Percentiles rank a stretch among this genome's conserved stretches.
phyloP scores from a whole-genome alignment of 2,888 invertebrate genomes.

The Papilio gigon region DNA sequence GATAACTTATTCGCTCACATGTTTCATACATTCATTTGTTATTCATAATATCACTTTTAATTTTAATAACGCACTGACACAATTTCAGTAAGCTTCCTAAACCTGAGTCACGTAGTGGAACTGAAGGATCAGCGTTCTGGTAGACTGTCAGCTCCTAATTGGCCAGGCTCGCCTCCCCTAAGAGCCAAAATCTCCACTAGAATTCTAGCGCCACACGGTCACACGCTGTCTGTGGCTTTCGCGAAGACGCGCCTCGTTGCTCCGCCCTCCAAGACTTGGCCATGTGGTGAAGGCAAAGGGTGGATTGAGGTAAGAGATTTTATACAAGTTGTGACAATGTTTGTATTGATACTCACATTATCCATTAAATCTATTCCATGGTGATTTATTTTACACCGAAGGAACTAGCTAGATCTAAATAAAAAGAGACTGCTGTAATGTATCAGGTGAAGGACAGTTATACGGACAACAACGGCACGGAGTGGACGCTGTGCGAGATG shows the following conservation, averaged over 20 bases:
- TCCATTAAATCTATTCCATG: background rate
- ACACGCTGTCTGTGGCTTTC: constrained; percentile 64
- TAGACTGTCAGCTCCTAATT: constrained; percentile 66
- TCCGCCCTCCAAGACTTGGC: constrained; percentile 48
- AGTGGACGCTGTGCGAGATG: constrained; percentile 85
- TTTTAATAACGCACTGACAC: background rate
- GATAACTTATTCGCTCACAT: background rate
- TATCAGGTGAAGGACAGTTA: constrained; percentile 85
- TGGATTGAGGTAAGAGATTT: constrained; percentile 76
- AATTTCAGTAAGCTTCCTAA: constrained; percentile 64
- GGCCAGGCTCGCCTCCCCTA: constrained; percentile 63
- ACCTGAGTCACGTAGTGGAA: constrained; percentile 64
- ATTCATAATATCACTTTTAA: background rate
- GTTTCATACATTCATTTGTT: background rate
- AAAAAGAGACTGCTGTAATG: background rate
- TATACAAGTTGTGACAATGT: background rate
- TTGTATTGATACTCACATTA: background rate
- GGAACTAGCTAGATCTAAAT: background rate
- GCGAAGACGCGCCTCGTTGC: constrained; percentile 55
- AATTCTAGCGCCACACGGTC: constrained; percentile 66
- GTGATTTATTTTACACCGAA: background rate
- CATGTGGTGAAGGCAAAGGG: constrained; percentile 74
- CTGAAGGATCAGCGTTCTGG: constrained; percentile 55
- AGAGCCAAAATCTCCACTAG: constrained; percentile 58
- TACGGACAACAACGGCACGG: constrained; percentile 86